phyloP scores from a whole-genome alignment of 2,797 vertebrate species.

The Rhinella marina region DNA sequence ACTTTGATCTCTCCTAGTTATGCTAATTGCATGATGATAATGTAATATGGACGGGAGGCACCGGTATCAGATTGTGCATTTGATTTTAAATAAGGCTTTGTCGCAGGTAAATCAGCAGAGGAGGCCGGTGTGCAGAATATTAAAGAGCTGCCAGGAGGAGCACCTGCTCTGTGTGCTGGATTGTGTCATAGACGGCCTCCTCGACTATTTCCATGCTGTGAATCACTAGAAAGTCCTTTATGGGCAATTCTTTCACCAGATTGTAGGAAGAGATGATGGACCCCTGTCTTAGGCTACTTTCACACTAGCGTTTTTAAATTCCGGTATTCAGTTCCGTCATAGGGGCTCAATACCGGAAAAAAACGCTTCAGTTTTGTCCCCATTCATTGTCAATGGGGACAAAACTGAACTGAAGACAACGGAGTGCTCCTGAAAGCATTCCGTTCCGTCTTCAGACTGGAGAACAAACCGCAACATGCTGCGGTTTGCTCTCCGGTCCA shows the following conservation, averaged over 20 bases:
- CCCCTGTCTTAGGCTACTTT: too few relatives aligned
- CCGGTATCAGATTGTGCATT: slow-evolving; percentile 54
- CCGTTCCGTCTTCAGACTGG: too few relatives aligned
- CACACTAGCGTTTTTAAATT: too few relatives aligned
- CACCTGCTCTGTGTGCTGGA: not conserved
- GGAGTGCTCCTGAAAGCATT: too few relatives aligned
- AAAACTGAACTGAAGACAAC: too few relatives aligned
- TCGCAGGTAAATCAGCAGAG: slow-evolving; percentile 1
- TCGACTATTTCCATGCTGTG: not conserved
- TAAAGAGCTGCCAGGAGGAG: not conserved
- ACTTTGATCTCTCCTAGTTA: slow-evolving; percentile 66
- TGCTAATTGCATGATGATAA: slow-evolving; percentile 71
- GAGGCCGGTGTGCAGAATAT: slow-evolving; percentile 1
- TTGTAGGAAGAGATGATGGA: not conserved
- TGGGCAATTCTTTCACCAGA: not conserved
- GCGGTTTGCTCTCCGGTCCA: too few relatives aligned
- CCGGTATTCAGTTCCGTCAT: too few relatives aligned
- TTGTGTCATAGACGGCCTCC: not conserved
- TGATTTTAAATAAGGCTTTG: slow-evolving; percentile 49
- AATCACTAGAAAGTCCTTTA: not conserved
- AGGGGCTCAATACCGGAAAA: too few relatives aligned
- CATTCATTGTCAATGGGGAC: too few relatives aligned
- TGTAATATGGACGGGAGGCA: slow-evolving; percentile 42
- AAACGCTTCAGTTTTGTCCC: too few relatives aligned
- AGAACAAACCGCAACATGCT: too few relatives aligned